Base-by-base conservation (phyloP, 2,888 invertebrate species). In the Exocentrus adspersus region DNA sequence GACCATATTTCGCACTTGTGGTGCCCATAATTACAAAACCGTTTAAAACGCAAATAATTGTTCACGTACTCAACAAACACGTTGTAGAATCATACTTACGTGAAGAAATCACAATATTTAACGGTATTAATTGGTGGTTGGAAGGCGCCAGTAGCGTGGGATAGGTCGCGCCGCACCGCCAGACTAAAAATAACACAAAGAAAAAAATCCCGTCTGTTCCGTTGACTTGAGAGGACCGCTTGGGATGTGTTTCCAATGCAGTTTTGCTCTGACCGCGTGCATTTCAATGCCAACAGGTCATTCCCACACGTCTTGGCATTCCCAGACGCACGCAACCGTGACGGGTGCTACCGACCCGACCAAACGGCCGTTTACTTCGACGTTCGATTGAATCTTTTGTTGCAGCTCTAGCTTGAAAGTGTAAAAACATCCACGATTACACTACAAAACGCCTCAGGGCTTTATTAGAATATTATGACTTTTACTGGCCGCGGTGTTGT, bases 221-320 rank as follows among this genome's bases (percentile, higher is more conserved):
- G 51, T 51, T 20, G 48, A 20, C 17, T 51, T 51, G 51, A 51
- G 24, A 51, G 51, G 32, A 20, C 51, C 32, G 51, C 20, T 17
- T 19, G 48, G 51, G 51, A 19, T 32, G 32, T 30, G 17, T 30
- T 51, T 51, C 19, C 32, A 42, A 41, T 53, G 54, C 54, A 54
- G 54, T 54, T 54, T n/a, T 42, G 54, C 54, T 42, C n/a, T n/a
- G n/a, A n/a, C n/a, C n/a, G n/a, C n/a, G 28, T 54, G 54, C 54
- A 54, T 54, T 42, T 54, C 74, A 75, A 75, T 73, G 74, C 72
- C 75, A 72, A 58, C 64, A 68, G 76, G 75, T 76, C 75, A 75
- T 76, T 76, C 76, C 74, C 74, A 75, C 70, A 67, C 58, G 59
- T 68, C 67, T 69, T 69, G 69, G 70, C 75, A 75, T 75, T 75